Base-by-base conservation (phyloP, 2,888 invertebrate species). In the Drosophila infuscata region DNA sequence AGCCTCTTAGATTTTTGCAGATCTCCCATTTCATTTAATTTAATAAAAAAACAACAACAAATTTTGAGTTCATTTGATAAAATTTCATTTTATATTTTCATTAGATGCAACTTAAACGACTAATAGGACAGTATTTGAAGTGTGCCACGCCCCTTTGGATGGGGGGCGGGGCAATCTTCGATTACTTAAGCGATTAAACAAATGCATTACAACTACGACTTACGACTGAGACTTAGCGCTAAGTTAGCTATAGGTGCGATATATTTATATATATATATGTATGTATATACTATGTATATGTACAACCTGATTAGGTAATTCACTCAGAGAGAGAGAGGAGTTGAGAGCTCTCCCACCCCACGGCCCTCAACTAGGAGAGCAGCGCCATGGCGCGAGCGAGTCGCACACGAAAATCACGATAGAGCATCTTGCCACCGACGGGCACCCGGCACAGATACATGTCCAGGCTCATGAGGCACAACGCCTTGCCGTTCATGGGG, bases 401-500 rank as follows among this genome's bases (percentile, higher is more conserved):
- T 70, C 96, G 94, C 88, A 96, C 94, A 91, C 96, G 95, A 89
- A 95, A 95, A 92, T 95, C 96, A 93, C 95, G 95, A 91, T 96
- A 95, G 49, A 96, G 93, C 70, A 95, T 92, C 89, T 95, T 95
- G 12, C 96, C 96, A 0, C 95, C 95, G 1, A 94, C 92, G 0
- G 96, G 96, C 41, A 96, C 96, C 51, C 96, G 93, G 74, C 94
- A 94, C 2, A 95, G 94, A 93, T 96, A 96, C 96, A 96, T 96
- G 60, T 95, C 95, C 15, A 95, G 94, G n/a, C 95, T 94, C 96
- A 97, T 96, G 62, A 97, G 94, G 79, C 96, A 96, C 7, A 97
- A 93, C 0, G 96, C 96, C 92, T 97, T 97, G 57, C 96, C 96
- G 92, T 97, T 97, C 96, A 96, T 96, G 0, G 95, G 95, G 93